Evolutionary conservation across 2,797 vertebrate genomes (phyloP).

Genomic region (Notamacropus eugenii): DNA sequence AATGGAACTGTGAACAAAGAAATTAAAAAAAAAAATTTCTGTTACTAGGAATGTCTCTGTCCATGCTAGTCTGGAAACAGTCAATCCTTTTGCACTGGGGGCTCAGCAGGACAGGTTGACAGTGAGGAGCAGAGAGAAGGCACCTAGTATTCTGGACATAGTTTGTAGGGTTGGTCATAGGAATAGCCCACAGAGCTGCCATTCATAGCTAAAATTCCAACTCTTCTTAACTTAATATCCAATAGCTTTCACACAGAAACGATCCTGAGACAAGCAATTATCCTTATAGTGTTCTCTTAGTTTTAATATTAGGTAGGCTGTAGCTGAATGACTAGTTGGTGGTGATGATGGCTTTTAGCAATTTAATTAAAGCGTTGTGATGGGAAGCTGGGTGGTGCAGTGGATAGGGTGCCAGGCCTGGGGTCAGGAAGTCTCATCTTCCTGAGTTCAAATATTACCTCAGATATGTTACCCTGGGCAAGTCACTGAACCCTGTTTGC

Average conservation of each 20-base stretch:
- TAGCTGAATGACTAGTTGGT: not conserved
- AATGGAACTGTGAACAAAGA: not conserved
- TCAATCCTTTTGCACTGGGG: not conserved
- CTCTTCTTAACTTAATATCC: not conserved
- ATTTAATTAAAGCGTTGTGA: not conserved
- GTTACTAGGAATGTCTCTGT: not conserved
- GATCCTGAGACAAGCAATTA: not conserved
- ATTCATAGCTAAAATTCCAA: not conserved
- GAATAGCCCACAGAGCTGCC: not conserved
- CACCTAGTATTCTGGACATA: not conserved
- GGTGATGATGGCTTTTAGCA: not conserved
- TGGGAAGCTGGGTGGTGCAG: not conserved
- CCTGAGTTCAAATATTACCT: not conserved
- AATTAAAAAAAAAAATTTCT: no score
- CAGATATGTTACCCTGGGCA: not conserved
- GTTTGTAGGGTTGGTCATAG: not conserved
- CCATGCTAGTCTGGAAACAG: not conserved
- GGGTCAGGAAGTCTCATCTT: not conserved
- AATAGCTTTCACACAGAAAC: not conserved
- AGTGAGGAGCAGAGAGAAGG: not conserved
- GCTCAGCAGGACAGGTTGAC: not conserved
- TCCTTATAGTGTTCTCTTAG: not conserved
- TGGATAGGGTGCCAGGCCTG: no score
- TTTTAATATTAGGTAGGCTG: not conserved
- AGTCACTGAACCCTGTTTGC: not conserved